These are phyloP conservation scores for Lasioglossum villosulum DNA, from an alignment of 2,888 invertebrate species.

Conservation along the genomic window DNA sequence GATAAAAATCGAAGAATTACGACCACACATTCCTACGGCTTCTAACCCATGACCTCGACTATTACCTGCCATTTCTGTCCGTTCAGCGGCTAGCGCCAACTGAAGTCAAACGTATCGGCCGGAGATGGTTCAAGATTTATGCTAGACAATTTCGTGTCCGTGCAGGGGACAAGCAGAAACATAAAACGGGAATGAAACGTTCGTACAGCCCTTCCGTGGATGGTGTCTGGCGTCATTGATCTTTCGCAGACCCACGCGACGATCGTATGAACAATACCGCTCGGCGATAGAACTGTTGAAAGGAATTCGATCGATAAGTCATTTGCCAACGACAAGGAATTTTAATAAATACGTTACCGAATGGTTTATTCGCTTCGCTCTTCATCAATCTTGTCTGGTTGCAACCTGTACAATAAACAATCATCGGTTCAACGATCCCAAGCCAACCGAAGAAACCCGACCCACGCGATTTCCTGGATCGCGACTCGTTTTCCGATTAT, in stretches of 20 bases:
- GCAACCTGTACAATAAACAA: constrained; percentile 36
- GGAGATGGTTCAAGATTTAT: constrained; percentile 36
- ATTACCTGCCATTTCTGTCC: constrained; percentile 50
- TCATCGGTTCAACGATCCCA: constrained; percentile 39
- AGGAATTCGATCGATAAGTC: constrained; percentile 20
- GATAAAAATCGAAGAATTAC: constrained; percentile 56
- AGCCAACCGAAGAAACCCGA: constrained; percentile 29
- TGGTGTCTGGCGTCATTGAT: neutral
- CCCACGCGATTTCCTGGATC: constrained; percentile 28
- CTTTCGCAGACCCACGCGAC: constrained; percentile 3
- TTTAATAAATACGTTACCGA: constrained; percentile 37
- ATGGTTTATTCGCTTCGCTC: constrained; percentile 22
- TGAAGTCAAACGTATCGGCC: constrained; percentile 30
- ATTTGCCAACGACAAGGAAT: constrained; percentile 22
- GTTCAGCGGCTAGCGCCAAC: constrained; percentile 33
- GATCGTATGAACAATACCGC: neutral
- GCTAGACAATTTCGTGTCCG: constrained; percentile 25
- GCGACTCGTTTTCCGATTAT: neutral
- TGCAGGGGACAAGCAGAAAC: neutral
- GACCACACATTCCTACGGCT: constrained; percentile 58
- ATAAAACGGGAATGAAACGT: neutral
- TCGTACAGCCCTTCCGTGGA: neutral
- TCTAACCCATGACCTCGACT: constrained; percentile 63
- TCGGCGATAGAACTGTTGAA: neutral
- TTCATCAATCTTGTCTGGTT: constrained; percentile 1